phyloP scores from a whole-genome alignment of 2,113 vertebrate species.

The Nannospalax galili region DNA sequence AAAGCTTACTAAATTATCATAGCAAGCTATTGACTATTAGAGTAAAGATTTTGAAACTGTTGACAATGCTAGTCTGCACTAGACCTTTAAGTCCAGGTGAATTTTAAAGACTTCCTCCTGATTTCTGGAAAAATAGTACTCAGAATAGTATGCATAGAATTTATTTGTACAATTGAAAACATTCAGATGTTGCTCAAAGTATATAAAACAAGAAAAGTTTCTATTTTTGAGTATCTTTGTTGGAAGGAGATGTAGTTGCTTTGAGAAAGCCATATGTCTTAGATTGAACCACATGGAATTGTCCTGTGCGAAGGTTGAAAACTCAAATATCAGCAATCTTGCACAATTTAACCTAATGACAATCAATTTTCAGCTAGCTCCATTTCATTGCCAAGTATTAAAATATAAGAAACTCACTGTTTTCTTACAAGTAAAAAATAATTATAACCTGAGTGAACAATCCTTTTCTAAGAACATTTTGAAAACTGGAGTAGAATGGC shows the following conservation, averaged over 20 bases:
- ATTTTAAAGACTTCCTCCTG: background rate
- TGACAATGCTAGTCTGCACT: background rate
- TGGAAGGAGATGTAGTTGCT: background rate
- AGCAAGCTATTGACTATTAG: background rate
- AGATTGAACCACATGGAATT: background rate
- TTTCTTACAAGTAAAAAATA: conserved; percentile 31
- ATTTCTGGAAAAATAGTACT: background rate
- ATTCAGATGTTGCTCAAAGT: conserved; percentile 15
- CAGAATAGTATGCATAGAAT: background rate
- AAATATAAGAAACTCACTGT: background rate
- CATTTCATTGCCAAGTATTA: background rate
- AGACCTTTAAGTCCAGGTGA: background rate
- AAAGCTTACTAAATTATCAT: background rate
- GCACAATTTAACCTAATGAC: background rate
- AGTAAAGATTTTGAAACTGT: background rate
- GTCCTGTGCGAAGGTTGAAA: background rate
- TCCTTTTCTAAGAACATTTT: background rate
- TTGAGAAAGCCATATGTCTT: conserved; percentile 32
- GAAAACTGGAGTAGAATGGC: conserved; percentile 48
- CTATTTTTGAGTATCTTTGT: background rate
- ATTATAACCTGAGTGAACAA: background rate
- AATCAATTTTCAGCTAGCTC: background rate
- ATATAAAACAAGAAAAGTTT: background rate
- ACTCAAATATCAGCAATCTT: background rate
- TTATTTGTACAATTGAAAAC: background rate